Percentiles rank a stretch among this genome's conserved stretches.
These are phyloP conservation scores for Mnemiopsis leidyi DNA, from an alignment of 37 sponge, comb jelly and placozoan species.

Conservation along the genomic window DNA sequence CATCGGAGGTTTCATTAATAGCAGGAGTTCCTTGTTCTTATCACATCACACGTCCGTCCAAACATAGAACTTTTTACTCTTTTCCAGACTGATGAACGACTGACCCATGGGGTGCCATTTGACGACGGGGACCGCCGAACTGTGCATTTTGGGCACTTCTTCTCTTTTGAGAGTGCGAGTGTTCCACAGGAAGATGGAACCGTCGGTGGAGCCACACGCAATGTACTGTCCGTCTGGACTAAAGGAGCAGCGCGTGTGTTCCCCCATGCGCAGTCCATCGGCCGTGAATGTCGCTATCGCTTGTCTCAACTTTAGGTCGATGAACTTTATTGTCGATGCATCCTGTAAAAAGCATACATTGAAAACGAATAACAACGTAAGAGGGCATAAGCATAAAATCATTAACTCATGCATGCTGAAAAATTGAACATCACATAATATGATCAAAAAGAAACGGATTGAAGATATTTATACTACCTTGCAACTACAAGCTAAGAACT, in stretches of 20 bases:
- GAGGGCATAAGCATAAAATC: no score
- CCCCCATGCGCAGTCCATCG: slow-evolving; percentile 45
- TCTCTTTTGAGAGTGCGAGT: slow-evolving; percentile 67
- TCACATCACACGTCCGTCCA: slow-evolving; percentile 69
- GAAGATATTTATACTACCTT: no score
- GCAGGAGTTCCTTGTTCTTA: no score
- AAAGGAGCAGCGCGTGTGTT: slow-evolving; percentile 60
- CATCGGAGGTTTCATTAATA: no score
- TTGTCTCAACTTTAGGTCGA: slow-evolving; percentile 85
- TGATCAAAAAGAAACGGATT: no score
- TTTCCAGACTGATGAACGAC: slow-evolving; percentile 75
- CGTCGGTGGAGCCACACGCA: slow-evolving; percentile 86
- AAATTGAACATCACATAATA: no score
- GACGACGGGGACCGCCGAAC: slow-evolving; percentile 75
- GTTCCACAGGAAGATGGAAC: slow-evolving; percentile 86
- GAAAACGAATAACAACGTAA: not conserved
- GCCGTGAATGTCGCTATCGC: slow-evolving; percentile 81
- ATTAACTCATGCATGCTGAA: no score
- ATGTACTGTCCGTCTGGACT: slow-evolving; percentile 97
- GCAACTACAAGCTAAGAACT: slow-evolving; percentile 48
- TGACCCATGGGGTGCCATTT: slow-evolving; percentile 88
- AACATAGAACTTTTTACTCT: slow-evolving; percentile 75
- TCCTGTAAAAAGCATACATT: not conserved
- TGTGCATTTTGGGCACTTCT: slow-evolving; percentile 64
- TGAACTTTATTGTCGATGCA: slow-evolving; percentile 69